A percentile compares a stretch with the other conserved stretches of the same genome.
Evolutionary conservation across 2,113 vertebrate species (phyloP).

Genomic region (Rhizomys pruinosus): DNA sequence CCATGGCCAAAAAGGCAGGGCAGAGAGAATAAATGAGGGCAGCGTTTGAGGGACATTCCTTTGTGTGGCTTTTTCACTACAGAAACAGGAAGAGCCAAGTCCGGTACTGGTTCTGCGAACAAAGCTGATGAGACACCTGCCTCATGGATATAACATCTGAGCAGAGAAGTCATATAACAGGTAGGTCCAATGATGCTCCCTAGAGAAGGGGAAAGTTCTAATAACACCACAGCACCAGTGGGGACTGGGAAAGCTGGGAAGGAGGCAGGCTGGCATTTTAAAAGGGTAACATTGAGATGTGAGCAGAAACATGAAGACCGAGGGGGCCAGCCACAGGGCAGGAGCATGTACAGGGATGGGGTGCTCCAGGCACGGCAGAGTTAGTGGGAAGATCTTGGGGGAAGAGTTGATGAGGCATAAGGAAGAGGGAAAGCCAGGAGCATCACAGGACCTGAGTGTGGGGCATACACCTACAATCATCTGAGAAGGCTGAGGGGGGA

Average conservation of each 20-base stretch:
- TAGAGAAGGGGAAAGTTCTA: not conserved
- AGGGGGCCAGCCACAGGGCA: not conserved
- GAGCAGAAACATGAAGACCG: not conserved
- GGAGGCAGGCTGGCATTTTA: not conserved
- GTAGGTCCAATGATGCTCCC: not conserved
- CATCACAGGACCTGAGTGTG: not conserved
- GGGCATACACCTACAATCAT: not conserved
- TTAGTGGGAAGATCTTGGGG: not conserved
- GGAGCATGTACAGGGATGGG: not conserved
- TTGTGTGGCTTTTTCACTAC: not conserved
- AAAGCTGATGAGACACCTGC: not conserved
- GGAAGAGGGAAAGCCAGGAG: not conserved
- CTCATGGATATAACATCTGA: not conserved
- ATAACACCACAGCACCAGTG: not conserved
- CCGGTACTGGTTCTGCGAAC: not conserved
- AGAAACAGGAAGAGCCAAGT: not conserved
- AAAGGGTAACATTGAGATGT: not conserved
- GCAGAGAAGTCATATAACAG: not conserved
- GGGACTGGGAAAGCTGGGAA: not conserved
- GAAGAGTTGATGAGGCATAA: not conserved
- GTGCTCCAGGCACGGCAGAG: too few species aligned
- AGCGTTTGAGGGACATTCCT: not conserved
- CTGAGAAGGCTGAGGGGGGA: not conserved
- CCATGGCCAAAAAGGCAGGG: not conserved
- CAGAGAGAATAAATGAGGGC: accelerated